A percentile compares a stretch with the other conserved stretches of the same genome.
These are phyloP conservation scores for Aegithalos caudatus DNA, from an alignment of 2,113 vertebrate genomes.

Conservation along the genomic window DNA sequence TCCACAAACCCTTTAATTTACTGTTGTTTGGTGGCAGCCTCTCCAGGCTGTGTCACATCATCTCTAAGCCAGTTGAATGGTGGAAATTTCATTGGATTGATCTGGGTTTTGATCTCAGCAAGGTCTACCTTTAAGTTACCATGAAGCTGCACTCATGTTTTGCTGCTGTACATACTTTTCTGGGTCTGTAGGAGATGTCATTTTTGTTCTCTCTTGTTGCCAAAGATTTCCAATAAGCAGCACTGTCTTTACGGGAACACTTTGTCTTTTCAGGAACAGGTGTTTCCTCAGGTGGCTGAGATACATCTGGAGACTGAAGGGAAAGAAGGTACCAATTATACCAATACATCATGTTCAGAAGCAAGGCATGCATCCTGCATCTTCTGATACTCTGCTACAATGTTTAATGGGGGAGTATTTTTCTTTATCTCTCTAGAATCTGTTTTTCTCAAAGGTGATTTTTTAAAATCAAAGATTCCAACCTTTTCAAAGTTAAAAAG, in stretches of 20 bases:
- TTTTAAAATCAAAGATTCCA: neutral
- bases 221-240: constrained; percentile 74
- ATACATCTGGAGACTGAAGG: neutral
- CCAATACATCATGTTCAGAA: neutral
- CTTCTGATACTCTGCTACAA: neutral
- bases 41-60: neutral
- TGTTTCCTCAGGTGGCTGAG: neutral
- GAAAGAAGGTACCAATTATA: neutral
- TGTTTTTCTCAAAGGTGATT: neutral
- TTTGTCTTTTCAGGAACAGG: constrained; percentile 4
- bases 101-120: neutral
- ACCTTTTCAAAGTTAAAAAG: neutral
- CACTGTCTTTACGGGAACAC: constrained; percentile 40
- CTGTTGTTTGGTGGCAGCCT: neutral
- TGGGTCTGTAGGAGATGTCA: constrained; percentile 82
- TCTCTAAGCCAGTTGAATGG: neutral
- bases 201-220: constrained; percentile 67
- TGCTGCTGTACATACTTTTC: constrained; percentile 71
- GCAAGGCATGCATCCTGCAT: neutral
- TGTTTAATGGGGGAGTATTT: neutral
- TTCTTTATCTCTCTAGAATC: neutral
- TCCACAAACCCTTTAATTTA: neutral
- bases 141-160: neutral
- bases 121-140: neutral
- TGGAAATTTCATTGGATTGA: neutral